A percentile compares a stretch with the other conserved stretches of the same genome.
These are phyloP conservation scores for Drosophila vallismaia DNA, from an alignment of 2,888 invertebrate genomes.

Conservation along the genomic window DNA sequence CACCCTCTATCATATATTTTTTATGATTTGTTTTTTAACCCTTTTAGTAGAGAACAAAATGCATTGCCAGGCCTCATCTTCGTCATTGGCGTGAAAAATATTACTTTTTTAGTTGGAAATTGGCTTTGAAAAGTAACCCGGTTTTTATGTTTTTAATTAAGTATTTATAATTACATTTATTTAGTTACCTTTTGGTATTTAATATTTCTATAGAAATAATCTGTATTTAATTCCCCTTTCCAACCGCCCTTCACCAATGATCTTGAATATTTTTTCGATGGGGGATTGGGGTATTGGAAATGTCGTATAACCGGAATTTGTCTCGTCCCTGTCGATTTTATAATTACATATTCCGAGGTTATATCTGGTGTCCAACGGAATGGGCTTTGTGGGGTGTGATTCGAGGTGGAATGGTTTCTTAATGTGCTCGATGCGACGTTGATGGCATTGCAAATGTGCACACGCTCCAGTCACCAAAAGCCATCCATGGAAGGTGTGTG, in stretches of 20 bases:
- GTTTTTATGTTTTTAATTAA: too few relatives aligned
- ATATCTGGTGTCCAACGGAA: constrained; percentile 36
- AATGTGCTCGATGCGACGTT: constrained; percentile 61
- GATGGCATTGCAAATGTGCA: constrained; percentile 61
- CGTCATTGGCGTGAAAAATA: constrained; percentile 14
- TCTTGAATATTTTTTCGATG: neutral
- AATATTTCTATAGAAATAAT: too few relatives aligned
- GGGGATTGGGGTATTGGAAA: neutral
- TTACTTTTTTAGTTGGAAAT: constrained; percentile 3
- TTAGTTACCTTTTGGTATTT: neutral
- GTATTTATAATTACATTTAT: too few relatives aligned
- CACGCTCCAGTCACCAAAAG: constrained; percentile 46
- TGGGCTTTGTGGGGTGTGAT: neutral
- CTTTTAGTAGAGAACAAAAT: neutral
- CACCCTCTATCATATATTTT: neutral
- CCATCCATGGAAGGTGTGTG: neutral
- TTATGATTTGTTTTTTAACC: neutral
- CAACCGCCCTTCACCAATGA: neutral
- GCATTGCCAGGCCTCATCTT: constrained; percentile 1
- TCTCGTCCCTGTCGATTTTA: constrained; percentile 43
- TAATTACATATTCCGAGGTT: constrained; percentile 55
- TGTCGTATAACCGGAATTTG: constrained; percentile 3
- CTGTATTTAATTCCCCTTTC: neutral
- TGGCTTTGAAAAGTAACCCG: neutral
- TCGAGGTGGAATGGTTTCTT: constrained; percentile 40